Base-by-base conservation (phyloP, 2,888 invertebrate genomes). In the Pandemis heparana region DNA sequence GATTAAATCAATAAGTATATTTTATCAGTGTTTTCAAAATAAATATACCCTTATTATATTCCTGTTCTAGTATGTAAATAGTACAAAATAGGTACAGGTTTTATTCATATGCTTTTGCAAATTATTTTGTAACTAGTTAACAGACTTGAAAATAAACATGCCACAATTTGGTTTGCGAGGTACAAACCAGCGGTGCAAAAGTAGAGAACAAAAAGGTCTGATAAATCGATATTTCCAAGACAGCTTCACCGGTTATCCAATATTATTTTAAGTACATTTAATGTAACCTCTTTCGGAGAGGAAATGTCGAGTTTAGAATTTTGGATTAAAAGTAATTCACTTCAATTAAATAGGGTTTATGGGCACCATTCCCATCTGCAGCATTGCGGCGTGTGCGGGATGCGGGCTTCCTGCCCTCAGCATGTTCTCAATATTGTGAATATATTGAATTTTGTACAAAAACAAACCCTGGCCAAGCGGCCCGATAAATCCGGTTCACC, bases 321-420 rank as follows among this genome's bases (percentile, higher is more conserved):
- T 43, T 3, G 1, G 12, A 12, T 60, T 72, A n/a, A 74, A 66
- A 62, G 43, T 38, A 61, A 64, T 63, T 38, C 38, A 63, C 65
- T 69, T 68, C 6, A 70, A 59, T 48, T 12, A n/a, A 75, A 70
- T 63, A 16, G 41, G 68, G 60, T 66, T 69, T 69, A 69, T 69
- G 69, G 60, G 10, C 60, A 60, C 73, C 69, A 75, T 70, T n/a
- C 38, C 38, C 51, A 53, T 61, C 64, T 59, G 67, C 60, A 64
- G 61, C 48, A 41, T 41, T 62, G 64, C 41, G 16, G 38, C 64
- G 66, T 48, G 10, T 48, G 48, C 70, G 77, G 79, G 79, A 79
- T 78, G 79, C 76, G 77, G 78, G 79, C 73, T 75, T 79, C 79
- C 79, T 75, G 76, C 61, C 56, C 60, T 66, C 41, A 64, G 16